A percentile compares a stretch with the other conserved stretches of the same genome.
Evolutionary conservation across 1,140 invertebrate genomes (phyloP).

Genomic region (Vanessa tameamea): DNA sequence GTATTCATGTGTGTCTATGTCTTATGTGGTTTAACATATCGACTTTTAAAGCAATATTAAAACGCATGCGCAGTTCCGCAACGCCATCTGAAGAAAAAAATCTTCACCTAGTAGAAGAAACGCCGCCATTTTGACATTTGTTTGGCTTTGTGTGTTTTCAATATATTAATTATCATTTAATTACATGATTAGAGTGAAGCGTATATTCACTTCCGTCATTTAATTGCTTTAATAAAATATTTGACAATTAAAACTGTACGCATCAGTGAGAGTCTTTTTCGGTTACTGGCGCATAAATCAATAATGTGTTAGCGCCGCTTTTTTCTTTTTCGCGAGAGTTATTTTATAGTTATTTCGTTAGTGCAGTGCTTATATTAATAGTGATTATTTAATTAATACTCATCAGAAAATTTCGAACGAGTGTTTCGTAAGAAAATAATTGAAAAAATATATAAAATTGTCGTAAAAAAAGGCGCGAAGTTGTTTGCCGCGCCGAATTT

Average conservation of each 20-base stretch:
- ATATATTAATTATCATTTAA: slow-evolving; percentile 63
- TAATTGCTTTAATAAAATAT: slow-evolving; percentile 44
- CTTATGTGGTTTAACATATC: slow-evolving; percentile 35
- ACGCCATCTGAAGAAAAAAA: slow-evolving; percentile 59
- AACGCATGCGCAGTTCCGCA: slow-evolving; percentile 59
- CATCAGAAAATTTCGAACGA: slow-evolving; percentile 30
- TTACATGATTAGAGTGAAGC: slow-evolving; percentile 49
- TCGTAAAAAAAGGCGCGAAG: slow-evolving; percentile 72
- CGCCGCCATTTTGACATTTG: slow-evolving; percentile 80
- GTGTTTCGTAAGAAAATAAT: slow-evolving; percentile 18
- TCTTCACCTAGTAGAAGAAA: slow-evolving; percentile 47
- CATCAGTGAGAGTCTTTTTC: slow-evolving; percentile 50
- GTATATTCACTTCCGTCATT: slow-evolving; percentile 45
- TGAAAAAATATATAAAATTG: slow-evolving; percentile 46
- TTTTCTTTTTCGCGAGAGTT: slow-evolving; percentile 65
- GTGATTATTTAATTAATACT: slow-evolving; percentile 33
- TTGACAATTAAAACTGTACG: slow-evolving; percentile 43
- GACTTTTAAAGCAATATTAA: slow-evolving; percentile 51
- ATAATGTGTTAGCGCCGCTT: slow-evolving; percentile 72
- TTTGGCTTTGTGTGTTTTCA: slow-evolving; percentile 77
- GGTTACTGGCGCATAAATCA: slow-evolving; percentile 67
- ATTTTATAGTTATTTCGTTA: slow-evolving; percentile 51
- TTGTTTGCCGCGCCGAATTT: slow-evolving; percentile 45
- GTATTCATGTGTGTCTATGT: background rate
- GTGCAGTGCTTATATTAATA: slow-evolving; percentile 28